These are phyloP conservation scores for Dendrophyllia cribrosa DNA, from an alignment of 64 coral and sea anemone species.

Conservation along the genomic window DNA sequence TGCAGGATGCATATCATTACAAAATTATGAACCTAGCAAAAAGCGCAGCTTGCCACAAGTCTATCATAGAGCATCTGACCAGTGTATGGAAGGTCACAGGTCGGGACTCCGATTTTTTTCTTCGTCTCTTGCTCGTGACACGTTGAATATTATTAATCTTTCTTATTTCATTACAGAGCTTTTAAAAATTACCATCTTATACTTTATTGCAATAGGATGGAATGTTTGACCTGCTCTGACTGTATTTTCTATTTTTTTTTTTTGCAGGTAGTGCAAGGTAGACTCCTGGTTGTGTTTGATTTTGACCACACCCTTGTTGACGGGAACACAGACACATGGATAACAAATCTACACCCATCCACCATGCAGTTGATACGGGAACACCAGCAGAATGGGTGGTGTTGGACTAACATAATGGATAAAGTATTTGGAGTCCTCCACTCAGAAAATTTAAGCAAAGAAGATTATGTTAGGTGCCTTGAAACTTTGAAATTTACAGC, in stretches of 20 bases:
- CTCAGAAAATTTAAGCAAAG: conserved; percentile 54
- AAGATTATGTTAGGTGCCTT: conserved; percentile 87
- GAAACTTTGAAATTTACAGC: conserved; percentile 85
- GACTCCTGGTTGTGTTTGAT: conserved; percentile 82
- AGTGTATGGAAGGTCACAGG: too few species aligned
- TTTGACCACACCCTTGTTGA: conserved; percentile 95
- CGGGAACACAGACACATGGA: conserved; percentile 98
- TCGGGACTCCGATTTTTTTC: too few species aligned
- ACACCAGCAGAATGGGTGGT: conserved; percentile 64
- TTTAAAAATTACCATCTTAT: too few species aligned
- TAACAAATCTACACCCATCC: conserved; percentile 73
- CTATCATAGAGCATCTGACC: too few species aligned
- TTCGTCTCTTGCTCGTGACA: too few species aligned
- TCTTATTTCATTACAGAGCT: too few species aligned
- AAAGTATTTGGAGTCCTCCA: conserved; percentile 75
- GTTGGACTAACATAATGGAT: conserved; percentile 97
- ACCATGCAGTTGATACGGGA: conserved; percentile 53
- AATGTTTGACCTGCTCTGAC: not conserved
- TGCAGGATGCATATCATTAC: too few species aligned
- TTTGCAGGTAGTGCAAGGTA: not conserved
- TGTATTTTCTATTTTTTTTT: not conserved
- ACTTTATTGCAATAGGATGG: too few species aligned
- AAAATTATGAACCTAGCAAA: too few species aligned
- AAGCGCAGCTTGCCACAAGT: too few species aligned
- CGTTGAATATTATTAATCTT: too few species aligned